Evolutionary conservation across 2,888 invertebrate species (phyloP).

Genomic region (Lepidochrysops patricia): DNA sequence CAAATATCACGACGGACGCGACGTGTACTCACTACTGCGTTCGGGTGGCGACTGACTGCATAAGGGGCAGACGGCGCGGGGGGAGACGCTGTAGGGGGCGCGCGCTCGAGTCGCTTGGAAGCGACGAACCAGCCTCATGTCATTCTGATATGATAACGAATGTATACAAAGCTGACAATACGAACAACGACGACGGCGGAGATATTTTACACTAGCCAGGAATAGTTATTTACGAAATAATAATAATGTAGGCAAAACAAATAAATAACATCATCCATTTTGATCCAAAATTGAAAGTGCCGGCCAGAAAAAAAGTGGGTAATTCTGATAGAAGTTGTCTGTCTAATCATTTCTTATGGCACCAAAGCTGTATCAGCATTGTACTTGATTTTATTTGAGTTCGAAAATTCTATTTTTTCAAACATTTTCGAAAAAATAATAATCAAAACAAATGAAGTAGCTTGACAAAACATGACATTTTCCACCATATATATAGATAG

Average conservation of each 20-base stretch:
- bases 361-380: too few relatives aligned
- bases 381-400: too few relatives aligned
- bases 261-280: neutral
- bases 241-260: neutral
- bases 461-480: too few relatives aligned
- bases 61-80: conserved; percentile 37
- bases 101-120: conserved; percentile 39
- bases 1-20: conserved; percentile 19
- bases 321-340: too few relatives aligned
- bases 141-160: conserved; percentile 64
- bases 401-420: too few relatives aligned
- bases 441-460: too few relatives aligned
- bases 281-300: too few relatives aligned
- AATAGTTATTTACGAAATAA: neutral
- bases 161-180: conserved; percentile 54
- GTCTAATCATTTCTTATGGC: too few relatives aligned
- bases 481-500: too few relatives aligned
- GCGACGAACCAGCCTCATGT: conserved; percentile 56
- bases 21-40: conserved; percentile 35
- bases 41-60: conserved; percentile 67
- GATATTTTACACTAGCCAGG: neutral
- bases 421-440: too few relatives aligned
- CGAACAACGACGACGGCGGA: conserved; percentile 18
- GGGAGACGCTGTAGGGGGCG: conserved; percentile 50
- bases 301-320: too few relatives aligned